phyloP scores from a whole-genome alignment of 2,888 invertebrate genomes.

The Microctonus hyperodae region DNA sequence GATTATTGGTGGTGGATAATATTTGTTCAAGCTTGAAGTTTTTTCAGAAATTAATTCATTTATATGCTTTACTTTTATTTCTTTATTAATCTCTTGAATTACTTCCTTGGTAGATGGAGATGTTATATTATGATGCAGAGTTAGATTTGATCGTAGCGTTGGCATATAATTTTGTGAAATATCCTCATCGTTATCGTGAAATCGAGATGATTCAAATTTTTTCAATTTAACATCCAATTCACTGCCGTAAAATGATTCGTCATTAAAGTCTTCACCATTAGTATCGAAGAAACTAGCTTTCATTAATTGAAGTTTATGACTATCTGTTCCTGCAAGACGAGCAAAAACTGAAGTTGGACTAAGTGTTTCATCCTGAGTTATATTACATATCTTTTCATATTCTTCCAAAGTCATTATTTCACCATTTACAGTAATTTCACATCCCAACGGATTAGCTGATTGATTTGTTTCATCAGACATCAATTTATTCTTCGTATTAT shows the following conservation, averaged over 20 bases:
- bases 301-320: constrained; percentile 81
- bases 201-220: constrained; percentile 6
- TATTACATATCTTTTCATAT: constrained; percentile 9
- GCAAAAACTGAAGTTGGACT: constrained; percentile 73
- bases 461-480: not conserved
- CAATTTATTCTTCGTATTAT: not conserved
- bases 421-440: not conserved
- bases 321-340: constrained; percentile 69
- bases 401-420: constrained; percentile 4
- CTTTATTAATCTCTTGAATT: constrained; percentile 11
- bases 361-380: constrained; percentile 47
- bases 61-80: constrained; percentile 17
- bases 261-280: constrained; percentile 44
- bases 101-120: constrained; percentile 15
- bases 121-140: constrained; percentile 27
- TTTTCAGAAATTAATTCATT: constrained; percentile 40
- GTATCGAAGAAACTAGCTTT: constrained; percentile 78
- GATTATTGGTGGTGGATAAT: constrained; percentile 50
- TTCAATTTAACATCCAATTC: not conserved
- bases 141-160: constrained; percentile 38
- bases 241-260: constrained; percentile 28
- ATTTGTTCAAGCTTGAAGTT: constrained; percentile 36
- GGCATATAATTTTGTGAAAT: constrained; percentile 29
- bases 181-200: not conserved
- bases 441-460: not conserved